These are phyloP conservation scores for Sminthopsis crassicaudata DNA, from an alignment of 2,113 vertebrate species.

Conservation along the genomic window DNA sequence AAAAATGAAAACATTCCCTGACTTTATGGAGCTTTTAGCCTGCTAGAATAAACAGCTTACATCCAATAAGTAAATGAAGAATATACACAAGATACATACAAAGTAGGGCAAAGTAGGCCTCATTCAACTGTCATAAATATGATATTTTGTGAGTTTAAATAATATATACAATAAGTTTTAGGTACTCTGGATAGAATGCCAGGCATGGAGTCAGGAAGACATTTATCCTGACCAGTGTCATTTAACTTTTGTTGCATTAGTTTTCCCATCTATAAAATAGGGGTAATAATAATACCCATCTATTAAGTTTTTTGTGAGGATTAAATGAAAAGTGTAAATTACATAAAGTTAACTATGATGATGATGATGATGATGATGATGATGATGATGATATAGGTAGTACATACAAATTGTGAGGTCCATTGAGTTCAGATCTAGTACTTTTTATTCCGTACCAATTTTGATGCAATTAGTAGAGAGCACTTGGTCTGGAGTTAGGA, in stretches of 20 bases:
- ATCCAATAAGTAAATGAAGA: not conserved
- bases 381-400: not conserved
- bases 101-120: not conserved
- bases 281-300: not conserved
- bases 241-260: not conserved
- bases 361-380: not conserved
- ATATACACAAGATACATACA: not conserved
- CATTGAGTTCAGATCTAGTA: not conserved
- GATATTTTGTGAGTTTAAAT: too few relatives aligned
- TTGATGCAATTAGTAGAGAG: not conserved
- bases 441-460: not conserved
- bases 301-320: not conserved
- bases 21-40: not conserved
- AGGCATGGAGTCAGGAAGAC: not conserved
- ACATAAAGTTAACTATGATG: too few relatives aligned
- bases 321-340: not conserved
- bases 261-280: not conserved
- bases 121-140: too few relatives aligned
- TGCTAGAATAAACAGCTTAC: not conserved
- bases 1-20: not conserved
- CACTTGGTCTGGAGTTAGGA: not conserved
- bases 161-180: too few relatives aligned
- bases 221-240: not conserved
- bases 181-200: not conserved
- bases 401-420: not conserved